A percentile compares a stretch with the other conserved stretches of the same genome.
These are phyloP conservation scores for Zaprionus ghesquierei DNA, from an alignment of 1,140 invertebrate genomes.

Conservation along the genomic window DNA sequence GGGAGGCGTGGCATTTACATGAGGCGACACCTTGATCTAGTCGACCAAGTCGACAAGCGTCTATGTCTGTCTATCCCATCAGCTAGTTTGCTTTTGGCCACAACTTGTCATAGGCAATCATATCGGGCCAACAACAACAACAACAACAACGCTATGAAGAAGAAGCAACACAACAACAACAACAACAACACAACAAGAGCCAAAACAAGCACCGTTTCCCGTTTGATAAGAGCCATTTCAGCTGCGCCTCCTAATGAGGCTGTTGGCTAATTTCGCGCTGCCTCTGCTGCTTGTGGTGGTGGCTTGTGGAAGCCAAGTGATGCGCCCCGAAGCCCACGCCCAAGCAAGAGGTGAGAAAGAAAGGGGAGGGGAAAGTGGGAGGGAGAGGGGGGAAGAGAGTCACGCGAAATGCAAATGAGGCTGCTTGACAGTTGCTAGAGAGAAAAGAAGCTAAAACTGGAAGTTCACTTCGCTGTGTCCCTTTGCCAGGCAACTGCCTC, in stretches of 20 bases:
- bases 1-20: conserved; percentile 33
- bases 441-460: conserved; percentile 9
- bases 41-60: conserved; percentile 25
- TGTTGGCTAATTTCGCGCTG: conserved; percentile 61
- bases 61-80: conserved; percentile 1
- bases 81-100: conserved; percentile 22
- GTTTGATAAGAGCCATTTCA: conserved; percentile 54
- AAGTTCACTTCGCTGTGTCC: neutral
- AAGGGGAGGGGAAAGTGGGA: neutral
- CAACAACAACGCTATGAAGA: neutral
- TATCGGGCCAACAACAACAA: conserved; percentile 45
- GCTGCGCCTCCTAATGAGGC: conserved; percentile 59
- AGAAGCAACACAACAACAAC: neutral
- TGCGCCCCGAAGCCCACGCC: conserved; percentile 35
- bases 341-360: neutral
- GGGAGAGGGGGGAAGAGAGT: conserved; percentile 23
- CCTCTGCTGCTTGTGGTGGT: conserved; percentile 40
- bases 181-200: neutral
- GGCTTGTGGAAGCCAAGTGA: conserved; percentile 46
- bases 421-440: conserved; percentile 47
- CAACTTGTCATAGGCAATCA: conserved; percentile 71
- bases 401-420: conserved; percentile 68
- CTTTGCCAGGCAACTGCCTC: neutral
- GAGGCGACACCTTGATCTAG: conserved; percentile 54
- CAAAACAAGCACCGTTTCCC: conserved; percentile 29